phyloP scores from a whole-genome alignment of 2,113 vertebrate genomes.

The Puntigrus tetrazona region DNA sequence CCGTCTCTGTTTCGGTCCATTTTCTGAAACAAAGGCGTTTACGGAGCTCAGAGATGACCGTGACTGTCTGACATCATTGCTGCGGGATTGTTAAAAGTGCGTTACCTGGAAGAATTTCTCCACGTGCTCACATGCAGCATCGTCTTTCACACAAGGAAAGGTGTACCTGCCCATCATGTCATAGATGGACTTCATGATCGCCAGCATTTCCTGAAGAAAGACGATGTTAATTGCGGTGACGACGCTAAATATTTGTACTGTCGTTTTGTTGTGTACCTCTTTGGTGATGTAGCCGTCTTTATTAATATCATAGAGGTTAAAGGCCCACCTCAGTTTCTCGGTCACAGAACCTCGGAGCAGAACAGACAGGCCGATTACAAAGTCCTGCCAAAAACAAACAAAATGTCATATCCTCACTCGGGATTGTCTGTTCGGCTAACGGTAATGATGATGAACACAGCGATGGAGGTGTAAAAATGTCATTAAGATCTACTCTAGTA shows the following conservation, averaged over 20 bases:
- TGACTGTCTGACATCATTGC: background rate
- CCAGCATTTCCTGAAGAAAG: conserved; percentile 84
- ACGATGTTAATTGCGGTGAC: background rate
- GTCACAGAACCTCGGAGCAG: conserved; percentile 86
- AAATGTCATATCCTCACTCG: background rate
- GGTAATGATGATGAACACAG: conserved; percentile 46
- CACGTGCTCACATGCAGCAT: conserved; percentile 83
- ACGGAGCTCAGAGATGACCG: background rate
- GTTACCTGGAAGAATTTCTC: conserved; percentile 88
- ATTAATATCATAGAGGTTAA: conserved; percentile 91
- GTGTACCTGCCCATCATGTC: conserved; percentile 92
- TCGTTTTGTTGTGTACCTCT: conserved; percentile 72
- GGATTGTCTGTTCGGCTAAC: background rate
- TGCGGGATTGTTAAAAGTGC: background rate
- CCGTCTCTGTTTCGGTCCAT: conserved; percentile 83
- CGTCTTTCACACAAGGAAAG: conserved; percentile 83
- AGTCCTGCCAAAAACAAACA: conserved; percentile 74
- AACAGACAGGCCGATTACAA: conserved; percentile 87
- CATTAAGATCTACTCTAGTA: background rate
- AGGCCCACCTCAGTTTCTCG: conserved; percentile 90
- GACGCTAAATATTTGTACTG: background rate
- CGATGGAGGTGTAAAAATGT: background rate
- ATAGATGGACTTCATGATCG: conserved; percentile 90
- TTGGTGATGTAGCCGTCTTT: conserved; percentile 90
- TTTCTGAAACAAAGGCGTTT: conserved; percentile 57